Base-by-base conservation (phyloP, 2,888 invertebrate genomes). In the Sicus ferrugineus region DNA sequence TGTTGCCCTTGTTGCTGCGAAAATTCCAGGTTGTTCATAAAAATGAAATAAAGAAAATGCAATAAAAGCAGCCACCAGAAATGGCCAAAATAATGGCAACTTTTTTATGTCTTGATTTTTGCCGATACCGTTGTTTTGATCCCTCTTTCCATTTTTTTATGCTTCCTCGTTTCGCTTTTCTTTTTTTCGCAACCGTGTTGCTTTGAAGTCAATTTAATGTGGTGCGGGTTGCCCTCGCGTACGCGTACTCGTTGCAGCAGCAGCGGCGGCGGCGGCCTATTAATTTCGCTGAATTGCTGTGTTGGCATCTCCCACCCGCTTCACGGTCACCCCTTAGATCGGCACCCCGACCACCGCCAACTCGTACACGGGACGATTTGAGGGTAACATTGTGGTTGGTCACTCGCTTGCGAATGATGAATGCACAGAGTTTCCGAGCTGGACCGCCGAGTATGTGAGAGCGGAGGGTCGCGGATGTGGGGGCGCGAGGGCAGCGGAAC, bases 1-100 rank as follows among this genome's bases (percentile, higher is more conserved):
- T 67, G 56, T 68, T 31, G 21, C 64, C 68, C 61, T 46, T 68
- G 54, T 26, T 70, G 59, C 50, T 70, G 56, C 26, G 28, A 58
- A 46, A 67, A 54, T n/a, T n/a, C n/a, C n/a, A n/a, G n/a, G 67
- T 61, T 58, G 63, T 66, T 69, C 68, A 69, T 50, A 61, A 65
- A 66, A 56, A 54, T 14, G 31, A 67, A 38, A 52, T 46, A 63
- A 46, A 63, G 52, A 69, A 70, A 48, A 21, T 5, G 26, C 34
- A 38, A 70, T 63, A 69, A 64, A 62, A 58, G 66, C 63, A 52
- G 59, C 67, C 62, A 50, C 23, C 42, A 52, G 34, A 61, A 62
- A 62, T 31, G 31, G 61, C 23, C 48, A 19, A 68, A 31, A 50
- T 23, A 31, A 42, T 21, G 63, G 42, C 54, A 65, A 65, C 34